Conservation (phyloP, 2,797 vertebrate species). For the Phoebastria nigripes region DNA sequence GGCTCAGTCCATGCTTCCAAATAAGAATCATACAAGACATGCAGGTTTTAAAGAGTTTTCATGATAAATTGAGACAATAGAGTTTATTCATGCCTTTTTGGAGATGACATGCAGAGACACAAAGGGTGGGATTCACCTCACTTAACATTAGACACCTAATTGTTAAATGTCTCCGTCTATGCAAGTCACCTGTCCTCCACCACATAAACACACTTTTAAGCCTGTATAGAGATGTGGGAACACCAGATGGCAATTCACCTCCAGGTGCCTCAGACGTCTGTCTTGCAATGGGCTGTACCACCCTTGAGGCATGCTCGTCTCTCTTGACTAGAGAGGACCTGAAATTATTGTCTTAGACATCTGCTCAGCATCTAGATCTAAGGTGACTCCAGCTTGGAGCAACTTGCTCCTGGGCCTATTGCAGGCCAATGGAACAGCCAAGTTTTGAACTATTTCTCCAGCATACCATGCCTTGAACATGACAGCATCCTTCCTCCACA, state of each 20-base stretch:
- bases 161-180: neutral
- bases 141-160: neutral
- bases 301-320: neutral
- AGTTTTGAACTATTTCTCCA: neutral
- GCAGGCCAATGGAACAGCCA: neutral
- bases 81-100: neutral
- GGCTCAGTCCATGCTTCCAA: neutral
- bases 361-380: neutral
- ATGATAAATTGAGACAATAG: neutral
- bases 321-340: neutral
- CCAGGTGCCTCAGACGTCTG: neutral
- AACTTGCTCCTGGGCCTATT: neutral
- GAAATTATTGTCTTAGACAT: neutral
- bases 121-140: neutral
- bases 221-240: neutral
- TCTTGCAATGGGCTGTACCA: neutral
- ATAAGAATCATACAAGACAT: neutral
- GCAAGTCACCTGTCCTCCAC: neutral
- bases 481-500: neutral
- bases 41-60: neutral
- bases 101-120: neutral
- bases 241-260: neutral
- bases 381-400: neutral
- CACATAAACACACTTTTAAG: neutral
- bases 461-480: rapidly evolving